Evolutionary conservation across 2,797 vertebrate species (phyloP), one percentile per base, ranked within the genome.

Genomic region (Valencia hispanica): DNA sequence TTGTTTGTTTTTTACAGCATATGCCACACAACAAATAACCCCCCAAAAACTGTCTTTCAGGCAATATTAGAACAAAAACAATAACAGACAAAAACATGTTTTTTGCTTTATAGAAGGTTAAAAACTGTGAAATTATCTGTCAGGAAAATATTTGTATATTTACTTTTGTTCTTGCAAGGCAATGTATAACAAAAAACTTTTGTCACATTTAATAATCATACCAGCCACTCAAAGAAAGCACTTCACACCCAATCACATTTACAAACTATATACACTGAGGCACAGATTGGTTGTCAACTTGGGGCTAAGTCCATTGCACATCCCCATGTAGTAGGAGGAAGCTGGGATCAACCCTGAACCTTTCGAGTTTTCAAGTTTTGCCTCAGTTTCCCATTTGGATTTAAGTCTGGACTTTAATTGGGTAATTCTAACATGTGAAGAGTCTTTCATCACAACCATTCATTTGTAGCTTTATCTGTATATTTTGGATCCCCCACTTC

Each of bases 71-170:
- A n/a, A 22, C 73, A 20, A 51, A 18, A 74, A 53, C 10, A 45
- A 63, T 34, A 32, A 47, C 12, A 22, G 7, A 39, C 27, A 55
- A 48, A 34, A 63, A 61, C 18, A 68, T 14, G 5, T 66, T 47
- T 68, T 51, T 18, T 55, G 53, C 25, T 73, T 22, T 48, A 5
- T 9, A 18, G 8, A 36, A 63, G 0, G 15, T 17, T 68, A 45
- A 63, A 74, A 61, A n/a, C 34, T 25, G 32, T 70, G 25, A 53
- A 73, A 68, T 39, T 36, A 1, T 82, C 30, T 47, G 69, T 20
- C 25, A 14, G 15, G 27, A 63, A 75, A 82, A 73, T 30, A 48
- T 72, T 50, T 17, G 11, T 66, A 27, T 17, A 53, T 6, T 41
- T 43, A n/a, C 3, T 30, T 41, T 36, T 20, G 41, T 70, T 32